Conservation (phyloP, 2,113 vertebrate genomes). For the Ramphastos sulfuratus region DNA sequence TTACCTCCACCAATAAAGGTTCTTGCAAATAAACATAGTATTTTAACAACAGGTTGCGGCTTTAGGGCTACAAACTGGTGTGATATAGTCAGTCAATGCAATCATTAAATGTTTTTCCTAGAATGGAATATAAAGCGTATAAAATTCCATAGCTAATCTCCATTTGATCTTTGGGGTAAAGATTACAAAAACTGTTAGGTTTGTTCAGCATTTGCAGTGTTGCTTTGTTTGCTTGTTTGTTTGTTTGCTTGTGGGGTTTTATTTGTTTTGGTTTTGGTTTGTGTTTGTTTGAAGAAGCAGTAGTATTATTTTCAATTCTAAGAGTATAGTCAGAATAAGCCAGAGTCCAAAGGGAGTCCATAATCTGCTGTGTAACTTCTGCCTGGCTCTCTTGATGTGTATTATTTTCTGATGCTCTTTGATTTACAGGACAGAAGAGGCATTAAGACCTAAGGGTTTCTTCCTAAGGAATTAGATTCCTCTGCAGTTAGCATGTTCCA, state of each 20-base stretch:
- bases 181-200: background rate
- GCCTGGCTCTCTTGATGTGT: background rate
- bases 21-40: background rate
- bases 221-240: background rate
- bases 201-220: background rate
- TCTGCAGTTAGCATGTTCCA: background rate
- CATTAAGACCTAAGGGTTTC: background rate
- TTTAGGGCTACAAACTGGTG: background rate
- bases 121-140: background rate
- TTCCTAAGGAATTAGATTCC: background rate
- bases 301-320: background rate
- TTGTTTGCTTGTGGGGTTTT: no score
- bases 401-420: background rate
- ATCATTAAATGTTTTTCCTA: accelerated
- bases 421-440: background rate
- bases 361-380: background rate
- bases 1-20: background rate
- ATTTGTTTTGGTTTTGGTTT: no score
- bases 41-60: background rate
- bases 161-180: background rate
- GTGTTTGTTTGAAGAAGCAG: background rate
- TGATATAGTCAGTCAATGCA: background rate
- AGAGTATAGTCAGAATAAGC: background rate
- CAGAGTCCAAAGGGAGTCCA: background rate
- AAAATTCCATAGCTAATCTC: background rate